Evolutionary conservation across 2,888 invertebrate genomes (phyloP), one percentile per base, ranked within the genome.

Genomic region (Leptopilina drosophilae): DNA sequence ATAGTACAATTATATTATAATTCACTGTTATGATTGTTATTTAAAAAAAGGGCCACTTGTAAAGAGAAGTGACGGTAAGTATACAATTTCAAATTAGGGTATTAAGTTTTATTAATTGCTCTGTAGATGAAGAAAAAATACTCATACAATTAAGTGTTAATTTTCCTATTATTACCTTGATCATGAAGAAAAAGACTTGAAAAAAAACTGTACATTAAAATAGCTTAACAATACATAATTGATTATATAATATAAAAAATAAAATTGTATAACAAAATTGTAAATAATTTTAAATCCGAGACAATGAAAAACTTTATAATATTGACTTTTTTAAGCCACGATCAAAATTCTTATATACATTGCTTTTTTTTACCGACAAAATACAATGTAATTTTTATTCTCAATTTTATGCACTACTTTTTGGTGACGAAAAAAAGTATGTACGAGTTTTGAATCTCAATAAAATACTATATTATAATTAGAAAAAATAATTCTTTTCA

Each of bases 361-460:
- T 26, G 33, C 40, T 67, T 49, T 49, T 20, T 69, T 49, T 49
- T 49, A 49, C 2, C 15, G 9, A 62, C 62, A n/a, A 20, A 62
- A 15, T 9, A 62, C 20, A 20, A 49, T 62, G 62, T 62, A 49
- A 46, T 49, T 67, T 67, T 69, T 12, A 53, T 14, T 73, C 12
- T n/a, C 5, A n/a, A 56, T 56, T 56, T 56, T n/a, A 33, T 53
- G 56, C 73, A 73, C 56, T 73, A 20, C 33, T 73, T 73, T 14
- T 20, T 53, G n/a, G 53, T 49, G 33, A 53, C 33, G 8, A 73
- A 53, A 49, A 53, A n/a, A 26, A 26, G 26, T 53, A 26, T 73
- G 53, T 69, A 56, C 53, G 33, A 56, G 69, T 69, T 69, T 73
- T 56, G 56, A 56, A 56, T 73, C 53, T 73, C 73, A 73, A 73